phyloP scores from a whole-genome alignment of 1,140 invertebrate genomes.

The Brachionus plicatilis region DNA sequence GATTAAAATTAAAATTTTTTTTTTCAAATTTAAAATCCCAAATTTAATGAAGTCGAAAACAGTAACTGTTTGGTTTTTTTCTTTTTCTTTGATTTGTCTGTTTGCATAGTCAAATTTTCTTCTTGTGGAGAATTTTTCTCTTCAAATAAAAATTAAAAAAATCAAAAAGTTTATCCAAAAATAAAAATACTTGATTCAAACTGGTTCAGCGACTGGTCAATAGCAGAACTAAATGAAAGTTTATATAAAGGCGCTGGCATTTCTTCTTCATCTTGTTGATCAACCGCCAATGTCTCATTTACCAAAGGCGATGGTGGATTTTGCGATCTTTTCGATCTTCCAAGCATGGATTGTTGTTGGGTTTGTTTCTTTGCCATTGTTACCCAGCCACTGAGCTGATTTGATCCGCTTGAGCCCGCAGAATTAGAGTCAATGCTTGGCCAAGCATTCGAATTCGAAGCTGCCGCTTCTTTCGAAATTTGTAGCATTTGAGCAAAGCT shows the following conservation, averaged over 20 bases:
- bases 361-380: conserved; percentile 22
- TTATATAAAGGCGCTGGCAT: conserved; percentile 30
- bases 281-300: not conserved
- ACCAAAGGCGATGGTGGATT: conserved; percentile 15
- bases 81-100: conserved; percentile 28
- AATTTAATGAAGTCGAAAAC: conserved; percentile 27
- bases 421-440: not conserved
- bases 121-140: not conserved
- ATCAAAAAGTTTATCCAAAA: not conserved
- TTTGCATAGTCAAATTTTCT: not conserved
- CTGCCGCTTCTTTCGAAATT: not conserved
- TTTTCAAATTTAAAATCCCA: conserved; percentile 2
- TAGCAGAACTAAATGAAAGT: not conserved
- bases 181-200: not conserved
- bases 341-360: conserved; percentile 4
- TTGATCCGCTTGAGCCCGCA: not conserved
- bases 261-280: not conserved
- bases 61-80: conserved; percentile 35
- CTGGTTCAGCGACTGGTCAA: not conserved
- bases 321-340: conserved; percentile 18
- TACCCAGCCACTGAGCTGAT: conserved; percentile 22
- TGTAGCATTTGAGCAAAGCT: conserved; percentile 38
- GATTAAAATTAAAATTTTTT: too few species aligned
- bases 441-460: not conserved
- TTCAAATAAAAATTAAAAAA: not conserved